Evolutionary conservation across 2,797 vertebrate species (phyloP).

Genomic region (Helarctos malayanus): DNA sequence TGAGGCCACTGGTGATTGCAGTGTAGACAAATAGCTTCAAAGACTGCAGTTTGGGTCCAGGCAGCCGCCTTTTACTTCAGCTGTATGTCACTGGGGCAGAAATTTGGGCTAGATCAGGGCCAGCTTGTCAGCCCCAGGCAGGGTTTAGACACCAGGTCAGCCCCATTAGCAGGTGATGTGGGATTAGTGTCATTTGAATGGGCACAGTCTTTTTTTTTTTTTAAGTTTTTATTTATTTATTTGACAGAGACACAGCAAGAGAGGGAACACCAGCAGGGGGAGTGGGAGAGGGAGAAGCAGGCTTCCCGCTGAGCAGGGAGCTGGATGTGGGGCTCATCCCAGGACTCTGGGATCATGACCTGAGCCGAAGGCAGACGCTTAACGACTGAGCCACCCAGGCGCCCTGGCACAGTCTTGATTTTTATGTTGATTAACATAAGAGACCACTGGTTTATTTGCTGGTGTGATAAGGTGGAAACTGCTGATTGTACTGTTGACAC

Average conservation of each 20-base stretch:
- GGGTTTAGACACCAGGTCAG: not conserved
- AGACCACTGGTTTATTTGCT: not conserved
- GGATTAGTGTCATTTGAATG: not conserved
- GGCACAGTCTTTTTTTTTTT: not conserved
- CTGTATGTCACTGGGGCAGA: not conserved
- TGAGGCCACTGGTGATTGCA: not conserved
- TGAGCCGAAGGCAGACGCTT: too few species aligned
- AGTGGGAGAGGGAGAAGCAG: too few species aligned
- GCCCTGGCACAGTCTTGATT: not conserved
- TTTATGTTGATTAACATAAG: not conserved
- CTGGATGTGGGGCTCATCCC: too few species aligned
- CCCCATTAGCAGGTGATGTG: not conserved
- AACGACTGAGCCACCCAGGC: too few species aligned
- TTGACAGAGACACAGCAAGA: too few species aligned
- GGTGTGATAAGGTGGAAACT: not conserved
- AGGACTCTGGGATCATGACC: too few species aligned
- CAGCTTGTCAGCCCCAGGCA: not conserved
- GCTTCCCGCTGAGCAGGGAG: too few species aligned
- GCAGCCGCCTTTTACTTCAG: not conserved
- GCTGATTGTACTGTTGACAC: rapidly evolving
- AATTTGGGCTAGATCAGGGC: not conserved
- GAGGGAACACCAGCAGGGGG: too few species aligned
- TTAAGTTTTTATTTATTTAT: too few species aligned
- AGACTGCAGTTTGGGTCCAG: not conserved
- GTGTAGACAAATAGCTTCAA: not conserved